Conservation (phyloP, 64 coral and sea anemone species). For the Montipora capricornis region DNA sequence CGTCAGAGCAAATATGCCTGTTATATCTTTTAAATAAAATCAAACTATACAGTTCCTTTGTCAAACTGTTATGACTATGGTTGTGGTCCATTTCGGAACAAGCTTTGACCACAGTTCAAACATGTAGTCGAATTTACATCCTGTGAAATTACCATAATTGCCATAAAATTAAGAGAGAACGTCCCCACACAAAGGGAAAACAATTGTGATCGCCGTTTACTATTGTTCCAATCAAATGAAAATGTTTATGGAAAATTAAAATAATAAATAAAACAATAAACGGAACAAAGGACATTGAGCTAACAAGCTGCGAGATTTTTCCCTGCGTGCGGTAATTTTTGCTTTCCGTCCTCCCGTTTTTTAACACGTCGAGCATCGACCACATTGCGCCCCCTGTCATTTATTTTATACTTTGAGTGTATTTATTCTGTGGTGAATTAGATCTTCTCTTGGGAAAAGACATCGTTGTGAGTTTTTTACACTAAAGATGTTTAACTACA, state of each 20-base stretch:
- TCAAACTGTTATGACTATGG: not conserved
- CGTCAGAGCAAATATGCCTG: too few species aligned
- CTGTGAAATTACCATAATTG: slow-evolving; percentile 38
- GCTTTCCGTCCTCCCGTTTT: not conserved
- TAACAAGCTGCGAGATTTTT: slow-evolving; percentile 1
- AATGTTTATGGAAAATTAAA: slow-evolving; percentile 19
- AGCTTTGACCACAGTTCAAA: slow-evolving; percentile 41
- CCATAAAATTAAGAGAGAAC: slow-evolving; percentile 39
- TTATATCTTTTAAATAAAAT: not conserved
- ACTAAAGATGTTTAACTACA: slow-evolving; percentile 32
- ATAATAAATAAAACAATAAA: not conserved
- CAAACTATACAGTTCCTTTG: not conserved
- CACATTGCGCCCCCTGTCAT: not conserved
- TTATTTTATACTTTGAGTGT: not conserved
- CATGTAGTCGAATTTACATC: slow-evolving; percentile 27
- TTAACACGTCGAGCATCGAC: not conserved
- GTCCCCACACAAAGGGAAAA: slow-evolving; percentile 22
- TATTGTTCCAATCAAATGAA: slow-evolving; percentile 25
- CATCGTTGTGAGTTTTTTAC: too few species aligned
- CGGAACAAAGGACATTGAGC: not conserved
- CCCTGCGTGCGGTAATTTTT: slow-evolving; percentile 1
- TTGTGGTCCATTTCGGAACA: slow-evolving; percentile 13
- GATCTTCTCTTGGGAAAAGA: too few species aligned
- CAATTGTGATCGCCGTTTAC: slow-evolving; percentile 23
- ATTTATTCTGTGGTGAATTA: too few species aligned